Evolutionary conservation across 92 coral and sea anemone genomes (phyloP).

Genomic region (Diadumene lineata): DNA sequence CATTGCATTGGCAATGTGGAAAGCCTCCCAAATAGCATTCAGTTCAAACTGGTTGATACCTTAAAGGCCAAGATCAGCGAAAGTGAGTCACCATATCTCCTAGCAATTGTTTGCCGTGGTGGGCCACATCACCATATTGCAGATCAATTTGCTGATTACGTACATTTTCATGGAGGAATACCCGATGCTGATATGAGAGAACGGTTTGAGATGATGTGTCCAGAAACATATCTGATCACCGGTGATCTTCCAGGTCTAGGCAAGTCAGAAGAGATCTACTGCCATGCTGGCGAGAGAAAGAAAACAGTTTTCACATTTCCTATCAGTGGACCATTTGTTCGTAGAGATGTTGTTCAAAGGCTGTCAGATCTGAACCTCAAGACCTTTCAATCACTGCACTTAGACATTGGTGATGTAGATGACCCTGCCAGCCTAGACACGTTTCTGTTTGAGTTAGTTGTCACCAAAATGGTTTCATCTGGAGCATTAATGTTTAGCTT

Average conservation of each 20-base stretch:
- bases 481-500: constrained; percentile 80
- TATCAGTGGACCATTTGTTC: constrained; percentile 86
- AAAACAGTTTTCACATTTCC: constrained; percentile 70
- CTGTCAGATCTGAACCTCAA: constrained; percentile 50
- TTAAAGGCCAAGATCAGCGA: constrained; percentile 47
- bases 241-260: constrained; percentile 94
- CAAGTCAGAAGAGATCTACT: constrained; percentile 77
- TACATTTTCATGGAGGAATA: constrained; percentile 86
- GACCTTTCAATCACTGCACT: constrained; percentile 69
- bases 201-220: constrained; percentile 50
- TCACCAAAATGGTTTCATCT: constrained; percentile 79
- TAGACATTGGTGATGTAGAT: constrained; percentile 85
- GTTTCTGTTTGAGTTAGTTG: constrained; percentile 84
- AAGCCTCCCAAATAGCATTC: constrained; percentile 78
- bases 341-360: constrained; percentile 55
- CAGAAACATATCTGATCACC: constrained; percentile 73
- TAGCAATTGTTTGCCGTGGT: constrained; percentile 86
- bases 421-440: constrained; percentile 80
- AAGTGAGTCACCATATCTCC: constrained; percentile 48
- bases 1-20: constrained; percentile 96
- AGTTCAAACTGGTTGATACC: constrained; percentile 77
- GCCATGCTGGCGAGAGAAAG: constrained; percentile 46
- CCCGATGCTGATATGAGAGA: constrained; percentile 62
- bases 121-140: constrained; percentile 89
- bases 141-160: constrained; percentile 74